A percentile compares a stretch with the other conserved stretches of the same genome.
phyloP scores from a whole-genome alignment of 2,888 invertebrate species.

The Branchinecta sandiegonensis region DNA sequence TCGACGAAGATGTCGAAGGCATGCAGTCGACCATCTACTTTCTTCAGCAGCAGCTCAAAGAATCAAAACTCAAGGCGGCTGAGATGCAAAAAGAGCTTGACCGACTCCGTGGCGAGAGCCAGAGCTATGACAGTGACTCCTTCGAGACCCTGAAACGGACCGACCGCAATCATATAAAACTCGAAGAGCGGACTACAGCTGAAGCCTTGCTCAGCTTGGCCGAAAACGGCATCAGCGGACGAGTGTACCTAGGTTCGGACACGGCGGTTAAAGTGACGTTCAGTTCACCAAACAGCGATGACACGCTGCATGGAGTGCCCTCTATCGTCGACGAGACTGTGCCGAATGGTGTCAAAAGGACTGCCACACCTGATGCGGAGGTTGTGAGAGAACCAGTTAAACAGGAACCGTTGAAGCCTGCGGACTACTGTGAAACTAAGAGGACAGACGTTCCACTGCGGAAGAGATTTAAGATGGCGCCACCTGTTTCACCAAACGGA shows the following conservation, averaged over 20 bases:
- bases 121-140: conserved; percentile 1
- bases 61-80: conserved; percentile 53
- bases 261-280: neutral
- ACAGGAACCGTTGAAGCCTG: neutral
- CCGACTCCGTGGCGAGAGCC: conserved; percentile 21
- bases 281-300: neutral
- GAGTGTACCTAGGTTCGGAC: neutral
- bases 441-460: conserved; percentile 12
- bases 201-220: conserved; percentile 10
- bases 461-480: conserved; percentile 15
- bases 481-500: conserved; percentile 10
- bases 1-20: conserved; percentile 94
- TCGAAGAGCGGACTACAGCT: conserved; percentile 8
- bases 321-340: conserved; percentile 2
- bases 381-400: conserved; percentile 5
- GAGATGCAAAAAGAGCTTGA: conserved; percentile 45
- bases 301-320: conserved; percentile 4
- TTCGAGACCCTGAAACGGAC: neutral
- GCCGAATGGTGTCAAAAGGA: conserved; percentile 1
- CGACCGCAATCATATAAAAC: conserved; percentile 1
- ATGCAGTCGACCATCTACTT: conserved; percentile 95
- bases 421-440: conserved; percentile 15
- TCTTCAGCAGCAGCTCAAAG: conserved; percentile 79
- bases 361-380: conserved; percentile 9
- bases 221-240: neutral